Evolutionary conservation across 2,797 vertebrate species (phyloP).

Genomic region (Helarctos malayanus): DNA sequence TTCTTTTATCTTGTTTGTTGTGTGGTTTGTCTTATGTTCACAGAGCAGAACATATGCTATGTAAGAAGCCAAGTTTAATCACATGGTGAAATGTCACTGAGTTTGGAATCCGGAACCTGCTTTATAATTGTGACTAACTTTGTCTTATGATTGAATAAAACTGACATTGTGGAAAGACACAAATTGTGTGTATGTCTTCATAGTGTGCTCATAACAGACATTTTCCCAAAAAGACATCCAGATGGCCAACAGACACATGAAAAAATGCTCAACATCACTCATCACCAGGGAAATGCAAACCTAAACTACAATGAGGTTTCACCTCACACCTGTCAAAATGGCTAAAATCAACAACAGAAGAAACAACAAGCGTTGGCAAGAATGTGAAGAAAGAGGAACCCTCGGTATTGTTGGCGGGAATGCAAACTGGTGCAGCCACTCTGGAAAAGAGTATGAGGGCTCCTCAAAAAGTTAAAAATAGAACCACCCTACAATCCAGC

Average conservation of each 20-base stretch:
- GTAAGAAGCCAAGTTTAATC: too few species aligned
- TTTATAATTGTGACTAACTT: too few species aligned
- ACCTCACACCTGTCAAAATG: background rate
- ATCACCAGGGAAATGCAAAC: background rate
- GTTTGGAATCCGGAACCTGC: too few species aligned
- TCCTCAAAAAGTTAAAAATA: background rate
- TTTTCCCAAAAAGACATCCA: background rate
- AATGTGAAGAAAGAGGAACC: background rate
- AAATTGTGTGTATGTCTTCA: background rate
- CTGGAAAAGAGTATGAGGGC: background rate
- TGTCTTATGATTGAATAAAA: too few species aligned
- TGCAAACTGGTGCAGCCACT: background rate
- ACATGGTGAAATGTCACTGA: too few species aligned
- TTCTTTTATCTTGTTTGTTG: too few species aligned
- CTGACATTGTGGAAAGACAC: background rate
- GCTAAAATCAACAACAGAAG: background rate
- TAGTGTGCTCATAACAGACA: background rate
- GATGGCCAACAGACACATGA: background rate
- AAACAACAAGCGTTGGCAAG: background rate
- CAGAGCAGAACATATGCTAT: too few species aligned
- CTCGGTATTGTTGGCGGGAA: background rate
- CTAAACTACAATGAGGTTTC: background rate
- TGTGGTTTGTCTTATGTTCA: too few species aligned
- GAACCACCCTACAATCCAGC: background rate
- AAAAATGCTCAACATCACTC: background rate